Base-by-base conservation (phyloP, 2,797 vertebrate species). In the Rhynchotus rufescens region DNA sequence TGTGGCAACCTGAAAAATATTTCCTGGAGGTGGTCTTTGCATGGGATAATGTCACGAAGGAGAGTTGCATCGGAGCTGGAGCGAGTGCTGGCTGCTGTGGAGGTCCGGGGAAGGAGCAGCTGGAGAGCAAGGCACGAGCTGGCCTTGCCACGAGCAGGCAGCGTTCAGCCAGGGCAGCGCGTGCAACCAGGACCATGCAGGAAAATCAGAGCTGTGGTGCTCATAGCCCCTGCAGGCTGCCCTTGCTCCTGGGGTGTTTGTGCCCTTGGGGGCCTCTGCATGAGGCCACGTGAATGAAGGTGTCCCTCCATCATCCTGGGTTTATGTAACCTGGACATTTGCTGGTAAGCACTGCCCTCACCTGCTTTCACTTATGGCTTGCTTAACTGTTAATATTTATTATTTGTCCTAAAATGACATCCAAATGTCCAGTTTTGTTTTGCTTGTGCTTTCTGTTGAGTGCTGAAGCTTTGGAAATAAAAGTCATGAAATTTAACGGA, bases 401-500 rank as follows among this genome's bases (percentile, higher is more conserved):
- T 77, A 49, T 57, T 77, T 4, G 4, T 89, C 23, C 1, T 44
- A 87, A 85, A 85, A 64, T 47, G 3, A 4, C 47, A 45, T 84
- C 23, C 66, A 7, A 81, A 38, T 69, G 32, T 76, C 69, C 68
- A 40, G 4, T 2, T 88, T 86, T 88, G 42, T 68, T 38, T 93
- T 44, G 3, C 23, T 61, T 54, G 17, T 23, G 28, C 34, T 71
- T 91, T 82, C 83, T 86, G 23, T 15, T 2, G 1, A 66, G 12
- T 62, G 10, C 36, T 80, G 69, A 78, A 0, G 0, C 73, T 79
- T 83, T 74, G 67, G 92, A 86, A 91, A 80, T 79, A 93, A 54
- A 85, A 95, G 74, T 85, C 15, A 45, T 61, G 80, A 80, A 86
- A 92, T 95, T 67, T 69, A 84, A 83, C 76, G 86, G 81, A 90